These are phyloP conservation scores for Lacerta agilis DNA, from an alignment of 2,797 vertebrate genomes.

Conservation along the genomic window DNA sequence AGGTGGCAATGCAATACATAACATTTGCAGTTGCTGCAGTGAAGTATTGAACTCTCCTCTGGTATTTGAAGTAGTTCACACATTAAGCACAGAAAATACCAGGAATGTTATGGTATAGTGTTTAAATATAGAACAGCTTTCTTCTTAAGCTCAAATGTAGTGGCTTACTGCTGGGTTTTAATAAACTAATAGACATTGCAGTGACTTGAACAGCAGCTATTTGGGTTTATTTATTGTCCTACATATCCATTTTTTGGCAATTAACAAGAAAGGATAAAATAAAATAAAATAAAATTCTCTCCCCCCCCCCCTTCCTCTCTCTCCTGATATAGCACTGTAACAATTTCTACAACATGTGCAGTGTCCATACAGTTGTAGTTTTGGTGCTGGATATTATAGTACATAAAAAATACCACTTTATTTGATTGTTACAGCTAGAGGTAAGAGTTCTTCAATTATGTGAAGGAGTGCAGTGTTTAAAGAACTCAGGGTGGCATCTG, in stretches of 20 bases:
- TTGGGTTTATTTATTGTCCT: neutral
- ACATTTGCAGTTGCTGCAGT: neutral
- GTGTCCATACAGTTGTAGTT: neutral
- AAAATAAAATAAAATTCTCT: too few species aligned
- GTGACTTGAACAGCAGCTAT: neutral
- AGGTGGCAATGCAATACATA: neutral
- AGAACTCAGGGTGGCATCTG: too few species aligned
- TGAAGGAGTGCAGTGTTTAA: neutral
- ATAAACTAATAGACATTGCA: neutral
- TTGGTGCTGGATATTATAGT: neutral
- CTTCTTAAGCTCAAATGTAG: neutral
- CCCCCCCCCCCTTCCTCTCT: too few species aligned
- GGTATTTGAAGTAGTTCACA: neutral
- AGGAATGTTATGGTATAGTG: neutral
- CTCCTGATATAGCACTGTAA: neutral
- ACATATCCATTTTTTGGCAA: neutral
- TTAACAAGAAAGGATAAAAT: neutral
- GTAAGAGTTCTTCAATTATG: neutral
- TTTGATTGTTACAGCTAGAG: neutral
- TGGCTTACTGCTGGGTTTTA: neutral
- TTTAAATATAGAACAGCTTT: neutral
- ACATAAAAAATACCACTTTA: neutral
- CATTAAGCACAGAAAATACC: neutral
- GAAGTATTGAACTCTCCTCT: neutral
- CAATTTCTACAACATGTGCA: too few species aligned